Base-by-base conservation (phyloP, 2,113 vertebrate genomes). In the Ameiurus melas region DNA sequence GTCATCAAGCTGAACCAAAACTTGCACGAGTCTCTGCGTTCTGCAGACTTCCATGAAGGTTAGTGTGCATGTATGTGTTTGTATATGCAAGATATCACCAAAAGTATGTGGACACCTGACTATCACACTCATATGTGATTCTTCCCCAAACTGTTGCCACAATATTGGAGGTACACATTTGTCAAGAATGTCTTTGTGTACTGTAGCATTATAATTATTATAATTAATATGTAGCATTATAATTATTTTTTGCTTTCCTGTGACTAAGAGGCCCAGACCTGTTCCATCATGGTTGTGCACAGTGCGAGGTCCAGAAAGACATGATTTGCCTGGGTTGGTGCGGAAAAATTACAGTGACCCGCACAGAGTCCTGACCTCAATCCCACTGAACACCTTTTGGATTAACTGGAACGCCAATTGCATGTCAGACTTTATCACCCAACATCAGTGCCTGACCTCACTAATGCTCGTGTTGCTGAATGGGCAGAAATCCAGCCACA, bases 41-140 rank as follows among this genome's bases (percentile, higher is more conserved):
- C 87, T 16, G 83, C 87, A 70, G 75, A 88, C 17, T 85, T 79
- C 36, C 33, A 58, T 53, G 60, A 70, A 70, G 83, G 87, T 88
- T 36, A 88, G 87, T 88, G 47, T 51, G n/a, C 36, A 78, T n/a
- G 33, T 43, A 3, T 64, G 3, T 33, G 9, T 9, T 47, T 64
- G 1, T 79, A 16, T 80, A 53, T 30, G 53, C 19, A 30, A 27
- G 20, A 12, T 33, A 10, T 22, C 30, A 19, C 79, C 55, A 58
- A 82, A 55, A 53, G 47, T 55, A 58, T 33, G n/a, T 58, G 30
- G 7, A 36, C n/a, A 36, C n/a, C 51, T 80, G 78, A 57, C 47
- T 13, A 53, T 78, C 25, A 17, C 3, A 53, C 27, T 0, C 25
- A 19, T 55, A 30, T 14, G 39, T 79, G 14, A 47, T 1, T 4